Evolutionary conservation across 2,888 invertebrate genomes (phyloP).

Genomic region (Xestobium rufovillosum): DNA sequence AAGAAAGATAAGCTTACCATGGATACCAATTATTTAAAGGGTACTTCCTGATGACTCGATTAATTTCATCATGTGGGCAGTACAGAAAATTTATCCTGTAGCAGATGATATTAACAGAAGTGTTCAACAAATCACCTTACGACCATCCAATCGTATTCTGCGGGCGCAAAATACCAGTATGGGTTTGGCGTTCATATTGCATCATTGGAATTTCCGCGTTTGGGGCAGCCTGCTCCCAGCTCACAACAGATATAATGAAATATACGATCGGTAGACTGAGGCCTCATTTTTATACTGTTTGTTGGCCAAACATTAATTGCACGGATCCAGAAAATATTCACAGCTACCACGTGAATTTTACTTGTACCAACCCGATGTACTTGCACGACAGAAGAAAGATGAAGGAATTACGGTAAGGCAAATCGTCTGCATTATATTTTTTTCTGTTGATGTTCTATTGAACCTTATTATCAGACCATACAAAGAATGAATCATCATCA

Average conservation of each 20-base stretch:
- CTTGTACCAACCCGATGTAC: conserved; percentile 48
- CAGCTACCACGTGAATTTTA: conserved; percentile 65
- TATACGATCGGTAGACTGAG: conserved; percentile 87
- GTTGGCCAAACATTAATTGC: conserved; percentile 69
- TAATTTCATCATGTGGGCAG: too few relatives aligned
- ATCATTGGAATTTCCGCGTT: conserved; percentile 78
- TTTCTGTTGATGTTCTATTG: background rate
- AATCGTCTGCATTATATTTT: too few relatives aligned
- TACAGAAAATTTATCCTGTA: too few relatives aligned
- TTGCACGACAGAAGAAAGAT: conserved; percentile 45
- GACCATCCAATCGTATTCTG: conserved; percentile 47
- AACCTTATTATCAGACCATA: background rate
- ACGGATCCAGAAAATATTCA: conserved; percentile 49
- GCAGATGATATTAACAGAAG: conserved; percentile 68
- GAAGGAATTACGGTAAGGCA: conserved; percentile 63
- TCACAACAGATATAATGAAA: conserved; percentile 89
- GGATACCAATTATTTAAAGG: too few relatives aligned
- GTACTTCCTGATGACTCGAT: too few relatives aligned
- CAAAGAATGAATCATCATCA: too few relatives aligned
- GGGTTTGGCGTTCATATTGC: conserved; percentile 67
- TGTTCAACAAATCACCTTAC: conserved; percentile 49
- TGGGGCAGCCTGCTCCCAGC: conserved; percentile 76
- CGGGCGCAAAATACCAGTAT: conserved; percentile 59
- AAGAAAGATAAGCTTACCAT: too few relatives aligned
- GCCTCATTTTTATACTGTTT: conserved; percentile 90